Percentiles rank a stretch among this genome's conserved stretches.
Evolutionary conservation across 2,113 vertebrate genomes (phyloP).

Genomic region (Capra hircus): DNA sequence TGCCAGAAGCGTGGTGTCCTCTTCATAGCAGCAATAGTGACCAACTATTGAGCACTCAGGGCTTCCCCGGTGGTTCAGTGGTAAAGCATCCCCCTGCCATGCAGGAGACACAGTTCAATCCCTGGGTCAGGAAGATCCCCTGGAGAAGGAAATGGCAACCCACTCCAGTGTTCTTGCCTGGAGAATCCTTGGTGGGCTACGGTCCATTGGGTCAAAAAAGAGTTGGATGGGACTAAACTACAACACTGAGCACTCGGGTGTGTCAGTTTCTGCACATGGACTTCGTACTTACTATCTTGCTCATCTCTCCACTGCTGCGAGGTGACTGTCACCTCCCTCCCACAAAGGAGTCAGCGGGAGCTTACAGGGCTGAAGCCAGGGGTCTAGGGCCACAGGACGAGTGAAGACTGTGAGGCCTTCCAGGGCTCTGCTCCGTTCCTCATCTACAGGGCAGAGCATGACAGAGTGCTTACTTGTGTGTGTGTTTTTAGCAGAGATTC

Average conservation of each 20-base stretch:
- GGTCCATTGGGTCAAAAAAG: neutral
- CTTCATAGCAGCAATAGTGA: neutral
- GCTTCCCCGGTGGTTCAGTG: neutral
- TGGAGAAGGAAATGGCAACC: neutral
- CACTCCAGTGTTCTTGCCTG: neutral
- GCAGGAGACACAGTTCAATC: neutral
- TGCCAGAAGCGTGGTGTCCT: neutral
- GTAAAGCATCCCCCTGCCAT: neutral
- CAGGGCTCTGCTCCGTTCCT: neutral
- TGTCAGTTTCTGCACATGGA: neutral
- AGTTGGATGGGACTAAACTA: neutral
- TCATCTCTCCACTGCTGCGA: neutral
- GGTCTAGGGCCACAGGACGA: neutral
- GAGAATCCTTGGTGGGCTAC: neutral
- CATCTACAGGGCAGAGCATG: neutral
- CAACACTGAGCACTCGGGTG: neutral
- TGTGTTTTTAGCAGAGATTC: neutral
- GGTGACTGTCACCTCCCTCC: neutral
- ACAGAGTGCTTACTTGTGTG: neutral
- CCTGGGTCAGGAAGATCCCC: neutral
- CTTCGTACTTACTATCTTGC: neutral
- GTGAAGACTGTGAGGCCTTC: neutral
- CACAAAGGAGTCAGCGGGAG: neutral
- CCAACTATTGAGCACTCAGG: neutral
- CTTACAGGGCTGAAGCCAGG: neutral